These are phyloP conservation scores for Lagodon rhomboides DNA, from an alignment of 2,797 vertebrate genomes.

Conservation along the genomic window DNA sequence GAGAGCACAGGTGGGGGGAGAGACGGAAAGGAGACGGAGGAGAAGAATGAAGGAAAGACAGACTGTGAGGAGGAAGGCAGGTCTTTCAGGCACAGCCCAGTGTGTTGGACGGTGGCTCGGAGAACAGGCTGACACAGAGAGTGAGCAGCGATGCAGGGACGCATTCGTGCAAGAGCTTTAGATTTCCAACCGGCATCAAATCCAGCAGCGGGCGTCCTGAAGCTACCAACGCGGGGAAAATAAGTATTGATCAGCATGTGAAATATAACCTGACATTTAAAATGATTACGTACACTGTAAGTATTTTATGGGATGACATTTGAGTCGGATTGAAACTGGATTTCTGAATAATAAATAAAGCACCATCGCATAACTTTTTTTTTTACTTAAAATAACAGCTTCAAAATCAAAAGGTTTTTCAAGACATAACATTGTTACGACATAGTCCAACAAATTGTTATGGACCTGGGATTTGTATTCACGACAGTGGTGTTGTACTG, in stretches of 20 bases:
- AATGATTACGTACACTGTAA: no score
- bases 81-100: conserved; percentile 48
- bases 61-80: conserved; percentile 73
- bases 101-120: conserved; percentile 45
- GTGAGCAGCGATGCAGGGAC: conserved; percentile 22
- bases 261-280: background rate
- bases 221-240: background rate
- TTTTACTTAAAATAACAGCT: no score
- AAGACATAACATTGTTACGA: no score
- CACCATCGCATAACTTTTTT: no score
- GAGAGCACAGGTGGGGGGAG: conserved; percentile 42
- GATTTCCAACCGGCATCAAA: conserved; percentile 11
- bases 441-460: no score
- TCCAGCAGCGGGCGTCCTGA: background rate
- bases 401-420: no score
- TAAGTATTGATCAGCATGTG: background rate
- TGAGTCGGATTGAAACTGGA: no score
- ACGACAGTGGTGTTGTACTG: no score
- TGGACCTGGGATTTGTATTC: no score
- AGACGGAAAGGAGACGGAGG: conserved; percentile 17
- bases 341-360: no score
- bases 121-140: conserved; percentile 37
- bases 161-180: background rate
- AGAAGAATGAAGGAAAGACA: conserved; percentile 48
- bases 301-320: no score